These are phyloP conservation scores for Lepidocolaptes lacrymiger DNA, from an alignment of 2,797 vertebrate species.

Conservation along the genomic window DNA sequence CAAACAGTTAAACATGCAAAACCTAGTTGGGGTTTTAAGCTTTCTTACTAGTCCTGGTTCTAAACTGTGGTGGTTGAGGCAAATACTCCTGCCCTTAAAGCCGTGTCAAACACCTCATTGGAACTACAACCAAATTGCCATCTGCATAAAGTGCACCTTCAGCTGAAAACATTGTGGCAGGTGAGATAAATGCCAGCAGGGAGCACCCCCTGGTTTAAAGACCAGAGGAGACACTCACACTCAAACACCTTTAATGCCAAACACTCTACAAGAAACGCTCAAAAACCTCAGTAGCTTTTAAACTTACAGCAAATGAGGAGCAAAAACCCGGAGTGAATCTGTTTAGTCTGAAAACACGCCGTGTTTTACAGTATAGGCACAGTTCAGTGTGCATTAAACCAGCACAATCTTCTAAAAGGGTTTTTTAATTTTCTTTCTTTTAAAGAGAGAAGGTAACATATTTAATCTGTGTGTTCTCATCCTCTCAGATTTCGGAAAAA, in stretches of 20 bases:
- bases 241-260: constrained; percentile 9
- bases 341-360: neutral
- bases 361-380: neutral
- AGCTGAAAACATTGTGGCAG: neutral
- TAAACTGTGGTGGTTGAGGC: neutral
- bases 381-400: neutral
- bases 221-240: neutral
- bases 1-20: neutral
- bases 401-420: neutral
- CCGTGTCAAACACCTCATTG: neutral
- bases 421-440: neutral
- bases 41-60: neutral
- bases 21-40: neutral
- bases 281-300: neutral
- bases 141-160: neutral
- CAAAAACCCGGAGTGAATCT: neutral
- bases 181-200: neutral
- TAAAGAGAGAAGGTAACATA: neutral
- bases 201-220: constrained; percentile 10
- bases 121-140: neutral
- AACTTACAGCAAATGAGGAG: neutral
- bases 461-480: constrained; percentile 16
- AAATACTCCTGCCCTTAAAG: neutral
- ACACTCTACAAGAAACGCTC: neutral
- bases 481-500: constrained; percentile 54